A percentile compares a stretch with the other conserved stretches of the same genome.
These are phyloP conservation scores for Seira musarum DNA, from an alignment of 2,888 invertebrate species.

Conservation along the genomic window DNA sequence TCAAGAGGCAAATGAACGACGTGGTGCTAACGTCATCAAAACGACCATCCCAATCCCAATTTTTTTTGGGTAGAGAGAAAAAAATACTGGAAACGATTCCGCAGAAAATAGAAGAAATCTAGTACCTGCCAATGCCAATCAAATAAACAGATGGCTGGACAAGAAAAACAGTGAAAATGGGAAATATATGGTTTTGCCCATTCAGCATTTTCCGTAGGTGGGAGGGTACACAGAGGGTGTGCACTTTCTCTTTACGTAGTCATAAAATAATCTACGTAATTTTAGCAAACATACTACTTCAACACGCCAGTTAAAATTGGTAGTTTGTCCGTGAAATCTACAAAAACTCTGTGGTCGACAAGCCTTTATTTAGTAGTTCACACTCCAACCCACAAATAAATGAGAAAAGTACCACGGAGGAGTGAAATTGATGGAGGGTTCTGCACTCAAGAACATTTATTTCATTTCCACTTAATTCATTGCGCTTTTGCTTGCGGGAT, in stretches of 20 bases:
- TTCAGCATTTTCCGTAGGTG: not conserved
- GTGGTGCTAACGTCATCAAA: conserved; percentile 16
- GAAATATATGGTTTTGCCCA: not conserved
- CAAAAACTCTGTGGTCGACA: not conserved
- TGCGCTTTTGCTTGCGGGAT: no score
- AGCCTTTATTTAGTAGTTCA: not conserved
- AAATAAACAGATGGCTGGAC: not conserved
- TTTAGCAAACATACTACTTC: not conserved
- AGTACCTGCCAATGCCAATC: not conserved
- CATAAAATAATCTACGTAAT: conserved; percentile 7
- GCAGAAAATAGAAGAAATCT: no score
- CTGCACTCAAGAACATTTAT: no score
- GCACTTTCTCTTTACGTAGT: no score
- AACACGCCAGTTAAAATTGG: no score
- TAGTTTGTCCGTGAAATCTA: no score
- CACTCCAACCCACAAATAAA: not conserved
- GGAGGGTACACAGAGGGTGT: not conserved
- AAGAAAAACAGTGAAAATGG: not conserved
- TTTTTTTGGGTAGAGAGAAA: not conserved
- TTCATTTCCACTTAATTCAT: no score
- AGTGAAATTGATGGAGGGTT: no score
- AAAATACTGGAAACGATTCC: not conserved
- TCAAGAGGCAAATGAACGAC: not conserved
- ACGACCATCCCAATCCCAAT: not conserved
- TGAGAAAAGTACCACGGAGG: no score